phyloP scores from a whole-genome alignment of 2,113 vertebrate genomes.

The Leuciscus idus region DNA sequence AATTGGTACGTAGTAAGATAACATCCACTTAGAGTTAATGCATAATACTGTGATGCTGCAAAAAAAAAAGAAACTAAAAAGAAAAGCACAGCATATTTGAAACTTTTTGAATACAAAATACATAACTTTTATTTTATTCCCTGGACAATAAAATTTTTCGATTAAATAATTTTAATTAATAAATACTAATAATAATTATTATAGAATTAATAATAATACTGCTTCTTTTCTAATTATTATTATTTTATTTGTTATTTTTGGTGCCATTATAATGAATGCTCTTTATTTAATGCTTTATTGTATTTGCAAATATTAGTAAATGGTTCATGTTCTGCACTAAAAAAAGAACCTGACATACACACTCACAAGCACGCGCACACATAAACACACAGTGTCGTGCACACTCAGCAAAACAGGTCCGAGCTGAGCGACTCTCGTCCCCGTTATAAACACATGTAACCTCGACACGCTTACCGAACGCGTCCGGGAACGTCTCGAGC shows the following conservation, averaged over 20 bases:
- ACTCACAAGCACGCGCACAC: constrained; percentile 32
- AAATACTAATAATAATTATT: no score
- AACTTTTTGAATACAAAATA: not conserved
- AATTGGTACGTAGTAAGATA: not conserved
- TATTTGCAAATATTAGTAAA: not conserved
- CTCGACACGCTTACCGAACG: constrained; percentile 69
- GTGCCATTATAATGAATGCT: not conserved
- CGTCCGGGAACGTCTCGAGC: not conserved
- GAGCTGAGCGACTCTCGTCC: not conserved
- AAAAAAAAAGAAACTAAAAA: not conserved
- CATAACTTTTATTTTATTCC: no score
- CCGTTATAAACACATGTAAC: not conserved
- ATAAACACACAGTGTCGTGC: constrained; percentile 58
- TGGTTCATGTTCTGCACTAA: constrained; percentile 7
- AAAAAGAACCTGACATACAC: constrained; percentile 43
- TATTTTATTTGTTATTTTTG: not conserved
- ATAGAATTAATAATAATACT: not conserved
- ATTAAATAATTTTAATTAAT: not conserved
- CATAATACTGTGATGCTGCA: not conserved
- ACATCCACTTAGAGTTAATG: not conserved
- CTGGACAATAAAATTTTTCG: not conserved
- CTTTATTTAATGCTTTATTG: not conserved
- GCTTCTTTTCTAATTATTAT: not conserved
- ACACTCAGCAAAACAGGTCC: constrained; percentile 76
- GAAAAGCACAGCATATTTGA: not conserved